These are phyloP conservation scores for Percopsis omiscomaycus DNA, from an alignment of 2,797 vertebrate species.

Conservation along the genomic window DNA sequence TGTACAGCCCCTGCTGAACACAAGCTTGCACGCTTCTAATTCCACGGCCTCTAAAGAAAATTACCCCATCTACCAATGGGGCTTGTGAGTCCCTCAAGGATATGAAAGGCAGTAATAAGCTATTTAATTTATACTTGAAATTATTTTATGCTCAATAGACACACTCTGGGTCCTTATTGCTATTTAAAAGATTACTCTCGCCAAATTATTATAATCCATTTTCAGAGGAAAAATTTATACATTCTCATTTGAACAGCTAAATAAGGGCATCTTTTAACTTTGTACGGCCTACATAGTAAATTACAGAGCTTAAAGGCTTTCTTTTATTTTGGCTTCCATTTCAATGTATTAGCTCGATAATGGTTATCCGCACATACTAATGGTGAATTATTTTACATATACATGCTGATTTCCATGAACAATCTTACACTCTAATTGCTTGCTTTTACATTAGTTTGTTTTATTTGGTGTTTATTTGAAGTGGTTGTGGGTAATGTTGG, in stretches of 20 bases:
- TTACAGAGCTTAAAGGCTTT: conserved; percentile 72
- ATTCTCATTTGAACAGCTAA: conserved; percentile 82
- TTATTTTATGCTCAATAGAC: conserved; percentile 83
- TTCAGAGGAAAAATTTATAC: conserved; percentile 79
- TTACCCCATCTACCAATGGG: conserved; percentile 69
- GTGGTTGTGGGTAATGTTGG: too few species aligned
- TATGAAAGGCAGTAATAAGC: conserved; percentile 82
- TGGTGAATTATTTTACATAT: conserved; percentile 72
- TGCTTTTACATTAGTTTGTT: too few species aligned
- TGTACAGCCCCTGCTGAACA: conserved; percentile 79
- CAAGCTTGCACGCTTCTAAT: conserved; percentile 65
- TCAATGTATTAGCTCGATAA: conserved; percentile 72
- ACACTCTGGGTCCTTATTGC: conserved; percentile 81
- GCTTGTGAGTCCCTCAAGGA: conserved; percentile 71
- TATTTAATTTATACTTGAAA: conserved; percentile 85
- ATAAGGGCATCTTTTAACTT: conserved; percentile 82
- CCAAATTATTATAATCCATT: conserved; percentile 86
- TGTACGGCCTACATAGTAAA: conserved; percentile 74
- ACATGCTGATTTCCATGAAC: conserved; percentile 65
- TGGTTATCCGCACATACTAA: conserved; percentile 71
- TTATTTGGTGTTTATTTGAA: too few species aligned
- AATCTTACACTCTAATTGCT: conserved; percentile 41
- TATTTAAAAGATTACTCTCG: conserved; percentile 83
- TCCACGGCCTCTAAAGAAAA: conserved; percentile 78
- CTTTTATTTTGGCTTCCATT: conserved; percentile 76